Base-by-base conservation (phyloP, 2,888 invertebrate species). In the Margaritifera margaritifera region DNA sequence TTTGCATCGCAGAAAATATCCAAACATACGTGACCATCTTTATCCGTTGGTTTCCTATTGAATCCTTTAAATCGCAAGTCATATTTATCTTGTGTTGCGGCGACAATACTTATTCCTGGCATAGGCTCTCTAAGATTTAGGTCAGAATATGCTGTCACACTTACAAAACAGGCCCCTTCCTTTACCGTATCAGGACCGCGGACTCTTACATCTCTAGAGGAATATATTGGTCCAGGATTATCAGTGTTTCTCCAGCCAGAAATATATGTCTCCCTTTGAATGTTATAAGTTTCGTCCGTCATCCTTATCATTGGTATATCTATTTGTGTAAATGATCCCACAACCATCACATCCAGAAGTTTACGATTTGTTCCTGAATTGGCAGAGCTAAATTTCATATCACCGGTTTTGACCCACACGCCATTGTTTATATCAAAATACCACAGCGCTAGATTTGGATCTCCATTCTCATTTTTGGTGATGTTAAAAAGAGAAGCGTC, bases 371-470 rank as follows among this genome's bases (percentile, higher is more conserved):
- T 60, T 50, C 63, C 54, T 11, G 22, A 19, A 1, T 22, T 25
- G 3, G 51, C 62, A 18, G 57, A 27, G 27, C 27, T 19, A 54
- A 70, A 68, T 27, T 22, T 57, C 68, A 70, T 68, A 54, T 68
- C 68, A 0, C 66, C 50, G 19, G 50, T 59, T 55, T 74, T 68
- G 11, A 74, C 68, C 73, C 73, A 74, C n/a, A 70, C 68, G 6
- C 73, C 73, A 58, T 74, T 74, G 25, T 74, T 74, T 19, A 58
- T 62, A 54, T 74, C 73, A 52, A 55, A 70, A 52, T 65, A 50
- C 73, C 73, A 74, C 6, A 74, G 51, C 1, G 70, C 24, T 25
- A 74, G 50, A 42, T 74, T 70, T n/a, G 73, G 73, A 51, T 62
- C 52, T 18, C 73, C 73, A 19, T 70, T 53, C 19, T 74, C 55